Evolutionary conservation across 1,140 invertebrate species (phyloP).

Genomic region (Drusus annulatus): DNA sequence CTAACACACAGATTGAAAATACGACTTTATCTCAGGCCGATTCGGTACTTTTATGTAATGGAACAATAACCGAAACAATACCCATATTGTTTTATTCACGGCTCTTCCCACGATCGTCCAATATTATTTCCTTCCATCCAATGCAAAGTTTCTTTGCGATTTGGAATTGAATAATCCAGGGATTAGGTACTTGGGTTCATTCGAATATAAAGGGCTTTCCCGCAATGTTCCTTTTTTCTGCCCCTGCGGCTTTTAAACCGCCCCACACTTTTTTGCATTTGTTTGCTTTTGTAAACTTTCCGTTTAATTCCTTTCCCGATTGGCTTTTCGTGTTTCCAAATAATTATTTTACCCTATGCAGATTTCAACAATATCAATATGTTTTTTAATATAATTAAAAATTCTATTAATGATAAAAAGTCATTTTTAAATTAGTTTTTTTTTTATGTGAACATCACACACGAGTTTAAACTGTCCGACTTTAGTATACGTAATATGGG

Average conservation of each 20-base stretch:
- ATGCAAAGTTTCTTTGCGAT: conserved; percentile 3
- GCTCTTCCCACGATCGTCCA: background rate
- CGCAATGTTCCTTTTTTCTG: background rate
- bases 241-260: background rate
- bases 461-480: too few species aligned
- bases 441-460: too few species aligned
- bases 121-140: background rate
- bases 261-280: background rate
- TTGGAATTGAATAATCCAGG: background rate
- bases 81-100: too few species aligned
- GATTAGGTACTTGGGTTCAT: background rate
- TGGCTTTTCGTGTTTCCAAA: background rate
- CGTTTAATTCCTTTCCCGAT: conserved; percentile 11
- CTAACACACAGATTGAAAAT: too few species aligned
- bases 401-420: too few species aligned
- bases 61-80: background rate
- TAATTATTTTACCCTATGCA: too few species aligned
- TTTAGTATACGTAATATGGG: too few species aligned
- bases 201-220: background rate
- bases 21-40: too few species aligned
- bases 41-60: background rate
- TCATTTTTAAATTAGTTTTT: too few species aligned
- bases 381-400: too few species aligned
- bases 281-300: background rate
- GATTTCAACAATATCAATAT: too few species aligned